Base-by-base conservation (phyloP, 2,113 vertebrate species). In the Myotis yumanensis region DNA sequence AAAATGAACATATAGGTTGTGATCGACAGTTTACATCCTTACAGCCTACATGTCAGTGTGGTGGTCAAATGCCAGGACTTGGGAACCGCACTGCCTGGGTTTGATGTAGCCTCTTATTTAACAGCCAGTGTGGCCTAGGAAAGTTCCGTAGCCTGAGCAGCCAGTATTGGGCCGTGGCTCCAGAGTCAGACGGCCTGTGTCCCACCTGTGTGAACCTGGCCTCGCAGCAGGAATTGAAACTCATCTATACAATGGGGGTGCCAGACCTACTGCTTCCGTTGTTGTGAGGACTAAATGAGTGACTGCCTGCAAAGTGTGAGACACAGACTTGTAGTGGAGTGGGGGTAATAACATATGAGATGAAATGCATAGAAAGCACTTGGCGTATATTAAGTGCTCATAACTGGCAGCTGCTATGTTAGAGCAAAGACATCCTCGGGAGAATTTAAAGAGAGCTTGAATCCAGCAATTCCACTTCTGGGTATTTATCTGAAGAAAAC, bases 1-100 rank as follows among this genome's bases (percentile, higher is more conserved):
- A 97, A 96, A 83, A 76, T 76, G 93, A 96, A 95, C 28, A 52
- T 52, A 30, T 4, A 73, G 43, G 11, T 66, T 87, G 14, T 83
- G 59, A 80, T 84, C 8, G 66, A n/a, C n/a, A 68, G 7, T 87
- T 72, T 73, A 43, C 37, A 35, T 76, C 25, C 8, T 72, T 54
- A 35, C 2, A 83, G 32, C 22, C 4, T 83, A 17, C 18, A 4
- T 32, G 75, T 75, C 20, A 5, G 2, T 28, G 11, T 46, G 25
- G 22, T 40, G 23, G 14, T 64, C 75, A 40, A 72, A 86, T 40
- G n/a, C 25, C 11, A 12, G n/a, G 20, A 73, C 54, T 71, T 11
- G 52, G 32, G 62, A 66, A 73, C 54, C 4, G 2, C 30, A 4
- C 43, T 80, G n/a, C 3, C 14, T 82, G 69, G 14, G 2, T 30